These are phyloP conservation scores for Selenia dentaria DNA, from an alignment of 2,888 invertebrate genomes.

Conservation along the genomic window DNA sequence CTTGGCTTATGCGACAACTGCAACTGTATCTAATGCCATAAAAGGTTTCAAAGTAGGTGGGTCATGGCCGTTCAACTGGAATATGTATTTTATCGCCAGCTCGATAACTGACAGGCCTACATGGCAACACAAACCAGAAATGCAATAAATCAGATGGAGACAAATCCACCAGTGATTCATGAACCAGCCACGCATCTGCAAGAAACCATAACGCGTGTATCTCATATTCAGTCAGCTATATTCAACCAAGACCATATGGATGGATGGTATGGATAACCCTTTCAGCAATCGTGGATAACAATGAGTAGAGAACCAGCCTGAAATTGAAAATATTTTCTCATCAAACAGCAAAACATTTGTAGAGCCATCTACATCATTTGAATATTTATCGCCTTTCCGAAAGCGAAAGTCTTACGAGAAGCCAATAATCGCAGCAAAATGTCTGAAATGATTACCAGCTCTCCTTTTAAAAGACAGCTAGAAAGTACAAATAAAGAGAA, in stretches of 20 bases:
- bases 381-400: background rate
- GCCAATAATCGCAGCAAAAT: conserved; percentile 1
- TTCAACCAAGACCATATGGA: no score
- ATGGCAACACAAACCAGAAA: background rate
- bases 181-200: background rate
- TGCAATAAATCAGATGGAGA: background rate
- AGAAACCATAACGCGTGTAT: no score
- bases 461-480: background rate
- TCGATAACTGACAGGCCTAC: background rate
- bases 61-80: background rate
- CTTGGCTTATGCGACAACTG: background rate
- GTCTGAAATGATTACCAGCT: background rate
- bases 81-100: background rate
- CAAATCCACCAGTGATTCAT: background rate
- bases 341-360: no score
- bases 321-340: no score
- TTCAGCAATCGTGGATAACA: no score
- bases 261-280: no score
- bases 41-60: background rate
- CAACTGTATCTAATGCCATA: background rate
- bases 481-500: background rate
- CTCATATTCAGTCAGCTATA: no score
- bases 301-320: no score
- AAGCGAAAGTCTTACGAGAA: background rate
- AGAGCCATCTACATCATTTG: background rate